Evolutionary conservation across 1,140 invertebrate species (phyloP), one percentile per base, ranked within the genome.

Genomic region (Leptopilina clavipes): DNA sequence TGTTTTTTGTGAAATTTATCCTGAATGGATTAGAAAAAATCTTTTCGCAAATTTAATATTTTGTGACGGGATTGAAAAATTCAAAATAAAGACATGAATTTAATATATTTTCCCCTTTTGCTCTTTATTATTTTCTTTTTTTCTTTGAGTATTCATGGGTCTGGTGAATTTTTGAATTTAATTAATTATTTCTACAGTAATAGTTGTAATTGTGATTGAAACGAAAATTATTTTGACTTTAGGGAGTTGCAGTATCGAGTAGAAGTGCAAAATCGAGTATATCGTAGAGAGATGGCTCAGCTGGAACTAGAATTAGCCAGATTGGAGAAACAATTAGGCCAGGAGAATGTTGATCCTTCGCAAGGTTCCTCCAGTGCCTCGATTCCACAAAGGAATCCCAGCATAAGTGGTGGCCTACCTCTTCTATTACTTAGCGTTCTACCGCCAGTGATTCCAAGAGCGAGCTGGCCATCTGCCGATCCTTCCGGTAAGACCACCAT

Each of bases 181-280:
- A n/a, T n/a, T n/a, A n/a, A n/a, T n/a, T n/a, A n/a, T n/a, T n/a
- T n/a, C n/a, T n/a, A n/a, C n/a, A n/a, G n/a, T n/a, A n/a, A n/a
- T n/a, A n/a, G n/a, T n/a, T n/a, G n/a, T n/a, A n/a, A n/a, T n/a
- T n/a, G n/a, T n/a, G n/a, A n/a, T n/a, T n/a, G n/a, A n/a, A n/a
- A n/a, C n/a, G n/a, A n/a, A n/a, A n/a, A n/a, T n/a, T n/a, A n/a
- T n/a, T 74, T 18, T 48, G 48, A 12, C 48, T 87, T 74, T 25
- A 89, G 94, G 81, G 97, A 98, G 84, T 84, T 96, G 19, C 93
- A 95, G 81, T 97, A 96, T 88, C 92, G 97, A 71, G 95, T 97
- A 2, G 96, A 98, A 89, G 95, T 97, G 59, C 96, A 97, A 88
- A 98, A 98, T 87, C 93, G 94, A 80, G 96, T 97, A 3, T 97